Evolutionary conservation across 2,888 invertebrate genomes (phyloP).

Genomic region (Drosophila lutescens): DNA sequence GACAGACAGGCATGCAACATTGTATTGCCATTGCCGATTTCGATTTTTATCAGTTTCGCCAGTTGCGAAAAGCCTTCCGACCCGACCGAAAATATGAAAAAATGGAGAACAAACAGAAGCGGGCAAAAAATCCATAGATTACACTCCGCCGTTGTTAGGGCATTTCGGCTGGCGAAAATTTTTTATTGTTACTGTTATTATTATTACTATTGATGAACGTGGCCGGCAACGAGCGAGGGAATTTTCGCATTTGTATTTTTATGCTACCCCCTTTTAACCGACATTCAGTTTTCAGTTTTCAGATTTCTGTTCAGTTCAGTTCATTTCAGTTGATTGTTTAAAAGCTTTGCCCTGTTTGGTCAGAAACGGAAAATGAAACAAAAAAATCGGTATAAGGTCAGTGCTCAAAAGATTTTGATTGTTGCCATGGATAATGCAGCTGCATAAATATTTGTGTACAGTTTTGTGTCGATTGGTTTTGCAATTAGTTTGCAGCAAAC

Average conservation of each 20-base stretch:
- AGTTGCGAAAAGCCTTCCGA: constrained; percentile 42
- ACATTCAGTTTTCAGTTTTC: constrained; percentile 21
- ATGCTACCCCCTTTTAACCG: constrained; percentile 1
- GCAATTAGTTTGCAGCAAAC: constrained; percentile 27
- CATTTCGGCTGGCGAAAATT: constrained; percentile 35
- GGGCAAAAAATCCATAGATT: constrained; percentile 39
- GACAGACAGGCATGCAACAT: constrained; percentile 51
- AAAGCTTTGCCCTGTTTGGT: constrained; percentile 49
- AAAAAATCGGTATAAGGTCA: constrained; percentile 40
- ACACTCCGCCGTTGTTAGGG: constrained; percentile 52
- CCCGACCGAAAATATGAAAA: constrained; percentile 46
- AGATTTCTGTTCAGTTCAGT: constrained; percentile 16
- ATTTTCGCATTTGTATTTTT: constrained; percentile 14
- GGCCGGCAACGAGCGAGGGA: constrained; percentile 30
- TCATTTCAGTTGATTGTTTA: constrained; percentile 53
- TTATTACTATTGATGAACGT: constrained; percentile 68
- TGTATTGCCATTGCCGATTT: constrained; percentile 44
- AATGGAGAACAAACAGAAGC: constrained; percentile 27
- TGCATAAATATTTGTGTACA: constrained; percentile 28
- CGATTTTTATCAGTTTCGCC: constrained; percentile 51
- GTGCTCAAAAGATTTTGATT: constrained; percentile 41
- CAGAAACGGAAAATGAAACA: constrained; percentile 1
- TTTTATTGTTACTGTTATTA: constrained; percentile 62
- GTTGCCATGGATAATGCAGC: constrained; percentile 34
- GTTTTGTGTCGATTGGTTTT: constrained; percentile 36